Evolutionary conservation across 2,113 vertebrate species (phyloP), one percentile per base, ranked within the genome.

Genomic region (Chionomys nivalis): DNA sequence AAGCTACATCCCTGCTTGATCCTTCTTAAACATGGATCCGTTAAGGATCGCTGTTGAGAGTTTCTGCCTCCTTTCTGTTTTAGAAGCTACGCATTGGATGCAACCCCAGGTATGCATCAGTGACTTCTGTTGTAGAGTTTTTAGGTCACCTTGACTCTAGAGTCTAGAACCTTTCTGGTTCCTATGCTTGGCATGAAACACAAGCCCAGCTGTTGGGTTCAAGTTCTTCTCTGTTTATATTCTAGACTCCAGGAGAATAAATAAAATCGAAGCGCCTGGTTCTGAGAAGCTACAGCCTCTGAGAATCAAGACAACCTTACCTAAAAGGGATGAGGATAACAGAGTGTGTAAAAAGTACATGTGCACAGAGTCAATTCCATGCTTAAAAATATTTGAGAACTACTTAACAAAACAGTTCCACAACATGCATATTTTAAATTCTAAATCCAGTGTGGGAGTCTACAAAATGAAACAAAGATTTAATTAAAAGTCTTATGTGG

Each of bases 211-310:
- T 2, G 8, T 10, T 49, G 52, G 7, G 6, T 79, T 76, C 39
- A 66, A 66, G 8, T 61, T 65, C 39, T 79, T 93, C 90, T 83
- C 63, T 85, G 87, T 82, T 89, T 93, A 65, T 26, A 28, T 52
- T 61, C 17, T 31, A 66, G 26, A 52, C 26, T 86, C 21, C 19
- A 78, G 66, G 21, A 63, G 52, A 44, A 33, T 61, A 82, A 82
- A 87, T 89, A 73, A 81, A 82, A 87, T 89, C 63, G 95, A 92
- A 86, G 76, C 73, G 49, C 77, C 75, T 76, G 33, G 79, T 44
- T 77, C 79, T 78, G 44, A 90, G 28, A 87, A 58, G 36, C 55
- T 79, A 31, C 0, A 73, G 63, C 47, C 52, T 55, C 49, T 73
- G 61, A 89, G 65, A 77, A 39, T 86, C 61, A 73, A 90, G 90